Base-by-base conservation (phyloP, 2,888 invertebrate species). In the Parnassius apollo region DNA sequence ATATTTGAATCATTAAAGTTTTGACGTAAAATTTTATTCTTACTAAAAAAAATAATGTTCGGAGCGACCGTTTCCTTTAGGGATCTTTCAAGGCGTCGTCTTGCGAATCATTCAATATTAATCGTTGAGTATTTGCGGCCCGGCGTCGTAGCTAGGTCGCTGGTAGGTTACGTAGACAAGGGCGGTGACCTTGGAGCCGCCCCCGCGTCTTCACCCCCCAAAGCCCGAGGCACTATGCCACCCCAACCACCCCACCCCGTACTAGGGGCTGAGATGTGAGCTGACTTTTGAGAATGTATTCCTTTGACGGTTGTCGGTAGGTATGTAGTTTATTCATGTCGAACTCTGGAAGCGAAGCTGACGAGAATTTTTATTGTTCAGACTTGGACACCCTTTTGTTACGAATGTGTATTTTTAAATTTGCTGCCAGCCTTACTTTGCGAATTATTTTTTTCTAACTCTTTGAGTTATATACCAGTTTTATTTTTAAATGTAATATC, bases 111-210 rank as follows among this genome's bases (percentile, higher is more conserved):
- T 80, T 83, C 78, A 77, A 82, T 83, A 83, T 83, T 82, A 82
- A 87, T 83, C 79, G 80, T 81, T 78, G 78, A 78, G 75, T 76
- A 76, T 57, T 57, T 45, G 25, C 46, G 79, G 73, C 80, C 80
- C 80, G 81, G 82, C 85, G 86, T 84, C 85, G 73, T 75, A 80
- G 84, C 83, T 80, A 81, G 83, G 84, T 85, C 86, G 86, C 73
- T 74, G 79, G 82, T 82, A 81, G 82, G 86, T 83, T 86, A 85
- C 81, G 79, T 85, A 83, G 83, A 78, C 84, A 82, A 84, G 88
- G 86, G 82, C 86, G 88, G 84, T 77, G 90, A 90, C 91, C 90
- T 91, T 91, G 91, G 73, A 62, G 75, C 73, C 68, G 71, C 75
- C 67, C 70, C 65, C 70, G 66, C 68, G 63, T 56, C 56, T 52